These are phyloP conservation scores for Corvus moneduloides DNA, from an alignment of 2,113 vertebrate genomes.

Conservation along the genomic window DNA sequence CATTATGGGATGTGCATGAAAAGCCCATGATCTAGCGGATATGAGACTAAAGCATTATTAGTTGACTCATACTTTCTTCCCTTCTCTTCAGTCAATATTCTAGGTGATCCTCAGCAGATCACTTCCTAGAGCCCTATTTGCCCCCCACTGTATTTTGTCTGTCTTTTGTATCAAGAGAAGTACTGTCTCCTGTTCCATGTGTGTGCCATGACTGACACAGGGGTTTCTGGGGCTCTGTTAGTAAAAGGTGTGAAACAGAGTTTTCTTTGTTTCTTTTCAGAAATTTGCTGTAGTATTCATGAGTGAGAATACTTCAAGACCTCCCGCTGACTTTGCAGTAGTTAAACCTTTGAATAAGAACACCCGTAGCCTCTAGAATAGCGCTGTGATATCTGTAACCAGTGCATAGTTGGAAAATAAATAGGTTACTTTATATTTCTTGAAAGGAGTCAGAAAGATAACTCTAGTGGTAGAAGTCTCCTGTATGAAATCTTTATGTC, in stretches of 20 bases:
- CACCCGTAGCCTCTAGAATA: background rate
- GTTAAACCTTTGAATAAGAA: background rate
- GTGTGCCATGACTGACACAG: background rate
- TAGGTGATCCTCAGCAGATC: background rate
- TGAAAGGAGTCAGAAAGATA: slow-evolving; percentile 23
- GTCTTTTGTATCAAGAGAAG: background rate
- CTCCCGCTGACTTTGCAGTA: background rate
- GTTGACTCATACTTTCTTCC: background rate
- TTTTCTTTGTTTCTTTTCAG: background rate
- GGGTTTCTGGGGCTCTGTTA: background rate
- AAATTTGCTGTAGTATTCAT: background rate
- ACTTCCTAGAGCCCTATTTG: background rate
- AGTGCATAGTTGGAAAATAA: background rate
- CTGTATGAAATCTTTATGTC: slow-evolving; percentile 38
- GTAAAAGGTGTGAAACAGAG: background rate
- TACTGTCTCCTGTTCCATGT: background rate
- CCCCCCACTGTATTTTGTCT: background rate
- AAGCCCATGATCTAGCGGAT: background rate
- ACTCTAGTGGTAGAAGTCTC: background rate
- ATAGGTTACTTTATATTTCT: background rate
- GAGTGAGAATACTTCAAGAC: background rate
- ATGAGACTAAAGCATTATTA: background rate
- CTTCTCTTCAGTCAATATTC: background rate
- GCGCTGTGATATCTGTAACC: background rate
- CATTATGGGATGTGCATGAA: background rate